Evolutionary conservation across 2,888 invertebrate species (phyloP), one percentile per base, ranked within the genome.

Genomic region (Plutella xylostella): DNA sequence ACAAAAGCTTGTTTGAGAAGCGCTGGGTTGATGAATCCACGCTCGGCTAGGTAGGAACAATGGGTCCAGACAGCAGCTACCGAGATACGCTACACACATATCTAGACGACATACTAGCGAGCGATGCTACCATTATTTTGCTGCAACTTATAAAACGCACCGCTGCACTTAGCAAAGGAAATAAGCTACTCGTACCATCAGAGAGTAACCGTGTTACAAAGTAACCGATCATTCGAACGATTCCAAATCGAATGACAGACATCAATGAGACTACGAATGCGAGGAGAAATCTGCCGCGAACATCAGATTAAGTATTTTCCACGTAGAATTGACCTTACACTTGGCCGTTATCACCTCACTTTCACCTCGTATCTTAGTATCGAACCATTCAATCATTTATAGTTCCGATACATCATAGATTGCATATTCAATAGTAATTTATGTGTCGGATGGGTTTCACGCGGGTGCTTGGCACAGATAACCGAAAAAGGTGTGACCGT

Each of bases 311-410:
- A n/a, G n/a, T n/a, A 37, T 37, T 37, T 11, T 20, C 42, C 31
- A 49, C 48, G 45, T 44, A 39, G 46, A 53, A 43, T 40, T 53
- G 53, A 51, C 55, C 55, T 52, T 57, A 37, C 50, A 49, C 52
- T 49, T 48, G 53, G 56, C 51, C 57, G 57, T 65, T 58, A 66
- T 64, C 61, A 60, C 62, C 63, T 58, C 51, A 65, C 69, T 72
- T 71, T 72, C 70, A 56, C 71, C 58, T 50, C 28, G 28, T 31
- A 46, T 45, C 48, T 34, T 37, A 45, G 51, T 55, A 61, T 60
- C 60, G 53, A 53, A 51, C 56, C 49, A 54, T 58, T 58, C 57
- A 54, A 65, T 65, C 59, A 55, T 50, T 12, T 9, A n/a, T 21
- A 25, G 25, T 47, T 45, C 45, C 48, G 49, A 40, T 46, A 51